phyloP scores from a whole-genome alignment of 2,888 invertebrate species.

The Macrophya alboannulata region DNA sequence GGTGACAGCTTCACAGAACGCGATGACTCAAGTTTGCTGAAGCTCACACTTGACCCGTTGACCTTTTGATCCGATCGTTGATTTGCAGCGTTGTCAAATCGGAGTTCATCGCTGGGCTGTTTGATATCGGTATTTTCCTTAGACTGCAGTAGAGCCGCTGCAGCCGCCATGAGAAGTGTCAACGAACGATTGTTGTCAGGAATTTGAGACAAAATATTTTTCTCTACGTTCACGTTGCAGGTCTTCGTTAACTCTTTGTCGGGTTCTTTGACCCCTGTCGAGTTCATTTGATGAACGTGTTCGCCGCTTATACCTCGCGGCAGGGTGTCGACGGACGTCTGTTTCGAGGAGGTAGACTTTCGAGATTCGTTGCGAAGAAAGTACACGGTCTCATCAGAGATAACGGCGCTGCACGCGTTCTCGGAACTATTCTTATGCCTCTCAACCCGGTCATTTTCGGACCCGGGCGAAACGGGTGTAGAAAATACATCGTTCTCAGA shows the following conservation, averaged over 20 bases:
- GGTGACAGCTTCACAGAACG: constrained; percentile 58
- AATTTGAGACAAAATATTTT: constrained; percentile 37
- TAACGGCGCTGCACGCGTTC: background rate
- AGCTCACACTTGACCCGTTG: constrained; percentile 60
- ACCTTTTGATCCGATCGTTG: constrained; percentile 2
- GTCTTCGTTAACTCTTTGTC: constrained; percentile 10
- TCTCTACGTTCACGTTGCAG: constrained; percentile 21
- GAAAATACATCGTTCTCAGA: constrained; percentile 57
- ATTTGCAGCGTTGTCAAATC: constrained; percentile 10
- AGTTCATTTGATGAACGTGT: constrained; percentile 24
- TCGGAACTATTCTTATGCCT: constrained; percentile 1
- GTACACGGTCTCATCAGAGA: constrained; percentile 37
- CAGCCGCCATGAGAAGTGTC: constrained; percentile 43
- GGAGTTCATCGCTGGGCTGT: constrained; percentile 4
- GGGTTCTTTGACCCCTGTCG: constrained; percentile 35
- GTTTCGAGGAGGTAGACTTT: constrained; percentile 19
- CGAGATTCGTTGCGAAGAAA: constrained; percentile 31
- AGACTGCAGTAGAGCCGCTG: constrained; percentile 21
- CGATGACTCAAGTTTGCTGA: constrained; percentile 61
- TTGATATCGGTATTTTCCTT: constrained; percentile 6
- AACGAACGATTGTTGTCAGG: constrained; percentile 28
- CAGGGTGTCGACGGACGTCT: constrained; percentile 24
- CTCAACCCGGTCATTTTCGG: background rate
- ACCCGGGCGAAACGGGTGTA: constrained; percentile 37
- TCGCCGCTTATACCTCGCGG: constrained; percentile 30